Conservation (phyloP, 1,140 invertebrate genomes). For the Lordiphosa mommai region DNA sequence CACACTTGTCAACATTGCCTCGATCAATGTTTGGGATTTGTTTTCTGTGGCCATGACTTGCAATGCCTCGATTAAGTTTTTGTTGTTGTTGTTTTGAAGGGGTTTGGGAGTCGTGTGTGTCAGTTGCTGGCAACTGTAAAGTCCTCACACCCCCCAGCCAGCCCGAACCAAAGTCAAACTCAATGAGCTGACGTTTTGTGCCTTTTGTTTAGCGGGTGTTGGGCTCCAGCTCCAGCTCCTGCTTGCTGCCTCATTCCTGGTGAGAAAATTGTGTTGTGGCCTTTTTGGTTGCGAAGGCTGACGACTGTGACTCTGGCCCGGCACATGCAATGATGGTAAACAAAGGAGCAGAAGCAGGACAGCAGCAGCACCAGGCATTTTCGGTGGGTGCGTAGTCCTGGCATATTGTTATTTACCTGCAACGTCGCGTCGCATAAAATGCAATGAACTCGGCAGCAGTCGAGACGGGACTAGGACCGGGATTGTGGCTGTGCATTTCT, state of each 20-base stretch:
- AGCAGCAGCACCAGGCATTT: slow-evolving; percentile 2
- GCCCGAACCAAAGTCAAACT: slow-evolving; percentile 38
- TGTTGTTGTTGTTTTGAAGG: slow-evolving; percentile 10
- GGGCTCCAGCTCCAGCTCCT: not conserved
- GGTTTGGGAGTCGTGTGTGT: slow-evolving; percentile 10
- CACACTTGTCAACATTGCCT: slow-evolving; percentile 36
- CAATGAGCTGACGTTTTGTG: slow-evolving; percentile 57
- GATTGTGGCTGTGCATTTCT: slow-evolving; percentile 58
- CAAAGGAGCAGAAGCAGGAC: slow-evolving; percentile 38
- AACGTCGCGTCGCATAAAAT: slow-evolving; percentile 72
- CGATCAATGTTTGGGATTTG: slow-evolving; percentile 41
- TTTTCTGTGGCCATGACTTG: slow-evolving; percentile 32
- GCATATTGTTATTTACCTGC: slow-evolving; percentile 58
- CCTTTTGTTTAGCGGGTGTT: slow-evolving; percentile 60
- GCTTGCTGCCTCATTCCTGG: slow-evolving; percentile 11
- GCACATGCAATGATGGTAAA: slow-evolving; percentile 60
- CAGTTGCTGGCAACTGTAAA: slow-evolving; percentile 2
- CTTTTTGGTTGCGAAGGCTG: slow-evolving; percentile 67
- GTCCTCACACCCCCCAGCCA: slow-evolving; percentile 9
- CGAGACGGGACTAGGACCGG: slow-evolving; percentile 35
- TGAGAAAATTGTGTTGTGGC: slow-evolving; percentile 72
- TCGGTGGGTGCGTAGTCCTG: slow-evolving; percentile 23
- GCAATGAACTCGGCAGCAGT: slow-evolving; percentile 62
- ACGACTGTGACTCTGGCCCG: slow-evolving; percentile 13
- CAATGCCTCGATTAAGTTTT: slow-evolving; percentile 28